Base-by-base conservation (phyloP, 1,140 invertebrate species). In the Micrasema longulum region DNA sequence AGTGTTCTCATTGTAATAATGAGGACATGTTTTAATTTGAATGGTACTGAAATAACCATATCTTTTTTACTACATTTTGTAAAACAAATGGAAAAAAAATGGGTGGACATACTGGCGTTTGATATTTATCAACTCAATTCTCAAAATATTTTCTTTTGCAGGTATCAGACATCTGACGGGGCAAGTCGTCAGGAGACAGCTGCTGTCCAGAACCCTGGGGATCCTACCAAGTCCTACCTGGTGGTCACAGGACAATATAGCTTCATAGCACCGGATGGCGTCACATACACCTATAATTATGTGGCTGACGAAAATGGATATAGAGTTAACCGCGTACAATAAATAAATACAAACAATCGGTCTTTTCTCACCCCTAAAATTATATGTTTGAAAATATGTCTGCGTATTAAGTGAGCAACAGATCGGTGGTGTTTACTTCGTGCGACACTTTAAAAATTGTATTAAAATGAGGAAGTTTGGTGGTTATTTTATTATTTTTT, bases 141-240 rank as follows among this genome's bases (percentile, higher is more conserved):
- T n/a, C n/a, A 5, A 41, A 11, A 41, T 26, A 2, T 52, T 52
- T 22, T 2, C 22, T 18, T 50, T 74, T 64, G 2, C 55, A 87
- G 83, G 7, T 89, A 84, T 75, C 87, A 89, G 74, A 87, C 89
- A 10, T 88, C 81, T 3, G 86, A 91, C 75, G 89, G 89, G 12
- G 85, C 87, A n/a, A 74, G 80, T 1, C 83, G 80, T 1, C 73
- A 85, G 69, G 88, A 90, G 77, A 77, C 79, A 67, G 89, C 85
- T 1, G 74, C 85, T 12, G 82, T 81, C 72, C n/a, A 16, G 53
- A 83, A 86, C 66, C 76, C 80, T 11, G 81, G 62, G 9, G 77
- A 78, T 57, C 72, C 76, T 10, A 77, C 78, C 7, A 74, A 78
- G 36, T 74, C 75, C 41, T 60, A 48, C 18, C 57, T 79, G 12